These are phyloP conservation scores for Misgurnus anguillicaudatus DNA, from an alignment of 2,113 vertebrate genomes.

Conservation along the genomic window DNA sequence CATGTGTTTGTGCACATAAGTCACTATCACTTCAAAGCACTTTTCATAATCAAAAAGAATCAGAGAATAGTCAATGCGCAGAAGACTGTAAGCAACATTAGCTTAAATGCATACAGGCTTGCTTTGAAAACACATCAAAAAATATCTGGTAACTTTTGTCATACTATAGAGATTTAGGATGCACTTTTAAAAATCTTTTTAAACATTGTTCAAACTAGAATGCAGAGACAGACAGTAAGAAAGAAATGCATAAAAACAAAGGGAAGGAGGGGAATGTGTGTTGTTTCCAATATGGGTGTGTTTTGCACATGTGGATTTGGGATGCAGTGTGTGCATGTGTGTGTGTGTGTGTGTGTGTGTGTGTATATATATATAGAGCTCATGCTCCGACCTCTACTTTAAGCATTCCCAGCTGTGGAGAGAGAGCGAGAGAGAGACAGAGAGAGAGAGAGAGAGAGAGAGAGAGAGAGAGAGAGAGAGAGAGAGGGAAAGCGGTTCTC, in stretches of 20 bases:
- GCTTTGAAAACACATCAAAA: too few species aligned
- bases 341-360: slow-evolving; percentile 60
- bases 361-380: slow-evolving; percentile 61
- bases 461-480: slow-evolving; percentile 28
- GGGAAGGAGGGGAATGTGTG: slow-evolving; percentile 24
- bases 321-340: slow-evolving; percentile 65
- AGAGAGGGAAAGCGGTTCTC: slow-evolving; percentile 40
- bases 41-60: too few species aligned
- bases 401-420: slow-evolving; percentile 78
- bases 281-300: slow-evolving; percentile 51
- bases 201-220: not conserved
- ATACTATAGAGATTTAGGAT: not conserved
- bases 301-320: slow-evolving; percentile 69
- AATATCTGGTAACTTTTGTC: too few species aligned
- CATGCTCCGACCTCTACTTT: slow-evolving; percentile 67
- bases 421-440: slow-evolving; percentile 27
- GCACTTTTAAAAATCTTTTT: not conserved
- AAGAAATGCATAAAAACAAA: not conserved
- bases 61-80: too few species aligned
- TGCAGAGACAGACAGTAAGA: slow-evolving; percentile 29
- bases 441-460: slow-evolving; percentile 11
- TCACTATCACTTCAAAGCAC: too few species aligned
- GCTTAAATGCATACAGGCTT: too few species aligned
- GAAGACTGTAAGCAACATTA: too few species aligned
- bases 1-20: too few species aligned